Evolutionary conservation across 2,888 invertebrate genomes (phyloP), one percentile per base, ranked within the genome.

Genomic region (Hirtodrosophila trivittata): DNA sequence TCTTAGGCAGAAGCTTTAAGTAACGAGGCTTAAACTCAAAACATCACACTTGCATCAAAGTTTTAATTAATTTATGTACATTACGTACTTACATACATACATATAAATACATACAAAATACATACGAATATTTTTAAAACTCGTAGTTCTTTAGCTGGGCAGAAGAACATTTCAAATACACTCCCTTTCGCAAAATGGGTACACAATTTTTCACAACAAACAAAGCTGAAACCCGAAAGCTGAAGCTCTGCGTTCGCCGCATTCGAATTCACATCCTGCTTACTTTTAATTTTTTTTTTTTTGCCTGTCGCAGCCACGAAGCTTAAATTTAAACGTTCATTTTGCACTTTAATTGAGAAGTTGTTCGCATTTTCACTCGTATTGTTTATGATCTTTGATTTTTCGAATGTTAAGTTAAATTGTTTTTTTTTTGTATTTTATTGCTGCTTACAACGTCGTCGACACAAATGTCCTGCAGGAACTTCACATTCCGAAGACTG

Each of bases 401-500:
- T 41, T 13, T 12, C 13, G 12, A 10, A 9, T 37, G 8, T 42
- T 18, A 47, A 9, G 13, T 9, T 47, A 8, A 7, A n/a, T 37
- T 28, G 26, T 21, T 43, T 47, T 32, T 41, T 62, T 51, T 50
- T 64, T 51, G 41, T 46, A 51, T 73, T 66, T 65, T 60, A 54
- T 59, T 56, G 42, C 37, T 64, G 52, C 33, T 51, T 39, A 41
- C 41, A 63, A 46, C 51, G 65, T 35, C 14, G 58, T 64, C 66
- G 66, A 66, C 63, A 74, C 62, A 72, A 73, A 85, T 67, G 77
- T 77, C 85, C 76, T 77, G 70, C 80, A 77, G 77, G 87, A 83
- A 86, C 89, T 89, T 85, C 67, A 84, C 87, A 86, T 89, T 86
- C 86, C 88, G 81, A 89, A 87, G 83, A 87, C 84, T 88, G 83